Evolutionary conservation across 2,113 vertebrate species (phyloP).

Genomic region (Eretmochelys imbricata): DNA sequence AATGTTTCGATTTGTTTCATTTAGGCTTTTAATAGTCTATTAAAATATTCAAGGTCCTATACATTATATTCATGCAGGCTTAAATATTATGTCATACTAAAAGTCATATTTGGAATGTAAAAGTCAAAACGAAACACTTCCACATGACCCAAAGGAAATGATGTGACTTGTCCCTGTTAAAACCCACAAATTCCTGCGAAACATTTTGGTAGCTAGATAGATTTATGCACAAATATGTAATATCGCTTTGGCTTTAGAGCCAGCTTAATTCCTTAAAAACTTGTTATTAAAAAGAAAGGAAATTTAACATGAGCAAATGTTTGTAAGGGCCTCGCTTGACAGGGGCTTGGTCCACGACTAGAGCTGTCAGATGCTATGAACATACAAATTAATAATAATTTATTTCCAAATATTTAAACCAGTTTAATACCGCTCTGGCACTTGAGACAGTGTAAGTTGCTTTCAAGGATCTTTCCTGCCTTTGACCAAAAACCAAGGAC

Average conservation of each 20-base stretch:
- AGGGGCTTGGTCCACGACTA: neutral
- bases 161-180: neutral
- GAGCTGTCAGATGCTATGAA: neutral
- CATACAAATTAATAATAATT: neutral
- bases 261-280: neutral
- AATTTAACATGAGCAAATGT: neutral
- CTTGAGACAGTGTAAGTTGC: neutral
- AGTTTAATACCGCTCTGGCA: neutral
- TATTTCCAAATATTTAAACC: neutral
- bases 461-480: neutral
- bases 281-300: neutral
- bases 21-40: neutral
- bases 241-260: neutral
- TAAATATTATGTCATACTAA: neutral
- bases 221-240: neutral
- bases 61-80: neutral
- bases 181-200: neutral
- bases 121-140: too few species aligned
- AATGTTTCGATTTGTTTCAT: neutral
- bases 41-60: neutral
- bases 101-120: too few species aligned
- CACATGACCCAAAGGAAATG: neutral
- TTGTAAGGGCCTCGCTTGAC: too few species aligned
- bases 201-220: neutral
- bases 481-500: neutral